Evolutionary conservation across 1,140 invertebrate species (phyloP), one percentile per base, ranked within the genome.

Genomic region (Bilobella aurantiaca): DNA sequence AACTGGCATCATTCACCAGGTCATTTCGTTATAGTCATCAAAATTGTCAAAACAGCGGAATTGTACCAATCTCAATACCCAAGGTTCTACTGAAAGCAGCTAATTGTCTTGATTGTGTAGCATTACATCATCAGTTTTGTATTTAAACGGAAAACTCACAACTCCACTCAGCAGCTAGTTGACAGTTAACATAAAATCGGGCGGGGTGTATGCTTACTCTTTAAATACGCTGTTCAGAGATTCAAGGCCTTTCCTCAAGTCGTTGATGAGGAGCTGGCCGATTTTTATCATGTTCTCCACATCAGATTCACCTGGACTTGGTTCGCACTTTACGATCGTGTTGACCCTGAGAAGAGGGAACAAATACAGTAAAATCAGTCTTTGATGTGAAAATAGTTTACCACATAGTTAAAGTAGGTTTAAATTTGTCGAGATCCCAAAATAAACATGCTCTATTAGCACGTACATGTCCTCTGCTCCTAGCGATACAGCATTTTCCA

Each of bases 191-290:
- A 5, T 12, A 23, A 8, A 18, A 53, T 5, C 14, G 21, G 14
- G 12, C 5, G 5, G 58, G n/a, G 58, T 31, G 2, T n/a, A n/a
- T n/a, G 82, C 81, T 79, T 79, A 89, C 88, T 85, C 83, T 74
- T 86, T 81, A 76, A 93, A 95, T 23, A 89, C 73, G 77, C 86
- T 87, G 73, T 93, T 87, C 71, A 91, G 89, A 75, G 84, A 85
- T 73, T 91, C 87, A 60, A 87, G 81, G 0, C 87, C 87, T 71
- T 84, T 83, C 74, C 90, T 87, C 23, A 94, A 76, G 79, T 95
- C 91, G 2, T 84, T 84, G 68, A 89, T 83, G 8, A 94, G 79
- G 28, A 89, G 77, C 75, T 93, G 90, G 66, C 88, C 86, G 27
- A 93, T 81, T 78, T 90, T 87, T 28, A 91, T 90, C 32, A 92